Conservation (phyloP, 1,140 invertebrate species). For the Linepithema humile region DNA sequence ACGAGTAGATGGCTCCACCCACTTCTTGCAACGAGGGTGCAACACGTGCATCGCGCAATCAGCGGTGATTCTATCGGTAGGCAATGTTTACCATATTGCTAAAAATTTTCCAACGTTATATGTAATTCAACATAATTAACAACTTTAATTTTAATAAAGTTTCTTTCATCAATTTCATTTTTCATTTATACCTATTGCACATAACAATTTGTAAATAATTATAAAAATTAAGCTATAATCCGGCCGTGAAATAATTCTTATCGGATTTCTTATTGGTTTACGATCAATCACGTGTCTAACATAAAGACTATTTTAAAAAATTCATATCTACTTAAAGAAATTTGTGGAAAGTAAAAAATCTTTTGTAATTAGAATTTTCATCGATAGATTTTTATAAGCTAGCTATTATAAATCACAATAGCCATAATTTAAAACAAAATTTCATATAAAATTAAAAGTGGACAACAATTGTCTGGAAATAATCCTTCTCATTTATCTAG, state of each 20-base stretch:
- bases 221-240: neutral
- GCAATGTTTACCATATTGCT: neutral
- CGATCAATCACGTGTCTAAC: neutral
- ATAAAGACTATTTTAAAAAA: too few species aligned
- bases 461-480: too few species aligned
- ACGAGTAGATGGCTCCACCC: slow-evolving; percentile 70
- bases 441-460: too few species aligned
- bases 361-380: too few species aligned
- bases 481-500: neutral
- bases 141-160: neutral
- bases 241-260: neutral
- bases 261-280: neutral
- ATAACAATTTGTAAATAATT: neutral
- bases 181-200: neutral
- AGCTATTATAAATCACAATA: too few species aligned
- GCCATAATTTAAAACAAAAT: too few species aligned
- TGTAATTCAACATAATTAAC: neutral
- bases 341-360: too few species aligned
- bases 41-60: slow-evolving; percentile 25
- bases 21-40: slow-evolving; percentile 3
- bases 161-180: slow-evolving; percentile 1
- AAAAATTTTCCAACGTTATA: neutral
- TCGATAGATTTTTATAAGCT: too few species aligned
- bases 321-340: too few species aligned
- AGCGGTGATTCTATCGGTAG: neutral